phyloP scores from a whole-genome alignment of 37 sponge, comb jelly and placozoan genomes.

The Eunapius fragilis region DNA sequence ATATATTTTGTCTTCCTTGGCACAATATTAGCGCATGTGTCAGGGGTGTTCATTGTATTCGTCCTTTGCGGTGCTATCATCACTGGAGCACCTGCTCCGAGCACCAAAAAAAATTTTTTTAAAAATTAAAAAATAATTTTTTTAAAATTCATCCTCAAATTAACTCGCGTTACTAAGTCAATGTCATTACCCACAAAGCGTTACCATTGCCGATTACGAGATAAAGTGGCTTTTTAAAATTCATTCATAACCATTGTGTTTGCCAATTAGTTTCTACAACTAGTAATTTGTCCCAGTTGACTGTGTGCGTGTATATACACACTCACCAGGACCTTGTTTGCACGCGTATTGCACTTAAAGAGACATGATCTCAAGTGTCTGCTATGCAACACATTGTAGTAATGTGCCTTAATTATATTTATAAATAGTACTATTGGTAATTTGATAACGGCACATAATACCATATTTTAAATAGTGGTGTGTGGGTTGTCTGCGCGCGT shows the following conservation, averaged over 20 bases:
- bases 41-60: background rate
- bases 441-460: background rate
- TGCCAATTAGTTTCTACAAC: background rate
- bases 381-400: background rate
- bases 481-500: background rate
- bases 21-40: background rate
- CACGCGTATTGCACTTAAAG: background rate
- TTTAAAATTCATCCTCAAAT: too few species aligned
- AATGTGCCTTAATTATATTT: background rate
- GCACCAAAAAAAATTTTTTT: too few species aligned
- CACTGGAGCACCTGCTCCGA: background rate
- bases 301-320: background rate
- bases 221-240: background rate
- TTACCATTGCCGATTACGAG: too few species aligned
- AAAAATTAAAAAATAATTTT: too few species aligned
- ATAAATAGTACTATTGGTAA: background rate
- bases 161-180: background rate
- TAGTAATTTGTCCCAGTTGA: background rate
- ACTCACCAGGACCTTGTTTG: background rate
- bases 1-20: background rate
- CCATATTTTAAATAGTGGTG: background rate
- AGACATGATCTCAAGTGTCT: background rate
- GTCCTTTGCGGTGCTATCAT: background rate
- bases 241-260: background rate
- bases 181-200: background rate